Evolutionary conservation across 2,113 vertebrate species (phyloP).

Genomic region (Varanus komodoensis): DNA sequence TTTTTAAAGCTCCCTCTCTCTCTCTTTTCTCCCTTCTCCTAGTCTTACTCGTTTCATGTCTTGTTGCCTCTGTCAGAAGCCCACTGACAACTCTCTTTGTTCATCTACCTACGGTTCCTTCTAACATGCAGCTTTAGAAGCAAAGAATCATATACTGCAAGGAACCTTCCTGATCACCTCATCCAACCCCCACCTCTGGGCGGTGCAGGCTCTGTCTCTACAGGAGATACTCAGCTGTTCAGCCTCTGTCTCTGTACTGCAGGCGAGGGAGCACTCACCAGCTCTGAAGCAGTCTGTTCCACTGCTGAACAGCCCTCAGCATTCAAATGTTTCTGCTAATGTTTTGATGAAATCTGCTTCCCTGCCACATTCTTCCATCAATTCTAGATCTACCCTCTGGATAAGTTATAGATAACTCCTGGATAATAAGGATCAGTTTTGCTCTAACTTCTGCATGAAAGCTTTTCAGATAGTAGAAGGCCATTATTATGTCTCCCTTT

Average conservation of each 20-base stretch:
- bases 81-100: background rate
- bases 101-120: background rate
- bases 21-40: background rate
- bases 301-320: too few relatives aligned
- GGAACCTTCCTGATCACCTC: background rate
- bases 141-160: background rate
- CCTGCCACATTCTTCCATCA: too few relatives aligned
- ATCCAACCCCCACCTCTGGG: background rate
- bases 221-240: background rate
- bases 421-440: too few relatives aligned
- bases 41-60: background rate
- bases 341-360: too few relatives aligned
- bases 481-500: background rate
- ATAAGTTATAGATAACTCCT: too few relatives aligned
- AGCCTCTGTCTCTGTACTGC: background rate
- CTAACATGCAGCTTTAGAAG: background rate
- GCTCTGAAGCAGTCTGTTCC: background rate
- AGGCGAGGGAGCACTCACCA: background rate
- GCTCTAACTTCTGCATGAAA: too few relatives aligned
- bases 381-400: too few relatives aligned
- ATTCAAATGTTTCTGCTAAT: too few relatives aligned
- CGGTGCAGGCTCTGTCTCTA: background rate
- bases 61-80: background rate
- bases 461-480: too few relatives aligned
- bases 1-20: conserved; percentile 1